These are phyloP conservation scores for Cantharis rustica DNA, from an alignment of 2,888 invertebrate genomes.

Conservation along the genomic window DNA sequence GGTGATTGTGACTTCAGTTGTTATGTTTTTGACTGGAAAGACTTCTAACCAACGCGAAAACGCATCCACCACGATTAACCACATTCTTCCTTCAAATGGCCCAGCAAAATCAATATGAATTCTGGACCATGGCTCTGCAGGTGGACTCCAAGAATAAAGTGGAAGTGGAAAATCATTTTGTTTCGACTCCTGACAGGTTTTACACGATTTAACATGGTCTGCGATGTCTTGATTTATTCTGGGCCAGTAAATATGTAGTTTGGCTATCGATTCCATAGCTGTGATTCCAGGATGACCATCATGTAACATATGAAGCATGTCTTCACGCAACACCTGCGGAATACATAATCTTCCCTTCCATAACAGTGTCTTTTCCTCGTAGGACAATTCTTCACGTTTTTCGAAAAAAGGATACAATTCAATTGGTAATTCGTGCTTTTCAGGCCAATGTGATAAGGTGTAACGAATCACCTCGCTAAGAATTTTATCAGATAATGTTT, in stretches of 20 bases:
- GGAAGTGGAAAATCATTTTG: conserved; percentile 13
- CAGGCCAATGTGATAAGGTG: too few species aligned
- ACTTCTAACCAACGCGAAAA: conserved; percentile 7
- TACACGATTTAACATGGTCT: conserved; percentile 25
- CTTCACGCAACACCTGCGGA: too few species aligned
- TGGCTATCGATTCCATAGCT: conserved; percentile 32
- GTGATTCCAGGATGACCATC: conserved; percentile 11
- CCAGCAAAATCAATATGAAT: conserved; percentile 12
- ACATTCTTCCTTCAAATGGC: conserved; percentile 35
- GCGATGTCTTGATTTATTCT: too few species aligned
- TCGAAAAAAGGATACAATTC: too few species aligned
- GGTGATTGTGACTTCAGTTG: neutral
- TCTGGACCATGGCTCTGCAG: conserved; percentile 24
- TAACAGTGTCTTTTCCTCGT: too few species aligned
- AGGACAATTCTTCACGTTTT: too few species aligned
- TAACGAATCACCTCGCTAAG: too few species aligned
- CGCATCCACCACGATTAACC: conserved; percentile 3
- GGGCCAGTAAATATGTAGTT: conserved; percentile 35
- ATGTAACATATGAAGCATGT: too few species aligned
- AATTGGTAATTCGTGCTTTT: too few species aligned
- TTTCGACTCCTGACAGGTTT: conserved; percentile 25
- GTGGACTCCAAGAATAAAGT: conserved; percentile 26
- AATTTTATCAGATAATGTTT: too few species aligned
- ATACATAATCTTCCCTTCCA: too few species aligned
- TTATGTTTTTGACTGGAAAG: neutral